A percentile compares a stretch with the other conserved stretches of the same genome.
Evolutionary conservation across 2,888 invertebrate genomes (phyloP).

Genomic region (Patella caerulea): DNA sequence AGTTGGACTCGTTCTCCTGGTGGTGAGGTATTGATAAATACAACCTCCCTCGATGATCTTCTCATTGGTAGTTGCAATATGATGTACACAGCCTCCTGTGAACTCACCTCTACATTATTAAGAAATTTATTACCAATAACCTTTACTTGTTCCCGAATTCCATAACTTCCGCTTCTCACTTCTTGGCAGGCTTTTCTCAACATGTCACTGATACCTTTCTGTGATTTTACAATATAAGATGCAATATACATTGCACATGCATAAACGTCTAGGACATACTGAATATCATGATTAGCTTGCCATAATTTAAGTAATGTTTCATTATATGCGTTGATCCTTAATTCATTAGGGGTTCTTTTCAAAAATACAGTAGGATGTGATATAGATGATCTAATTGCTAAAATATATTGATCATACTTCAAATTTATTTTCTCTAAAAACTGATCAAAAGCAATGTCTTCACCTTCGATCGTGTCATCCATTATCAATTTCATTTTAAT

Average conservation of each 20-base stretch:
- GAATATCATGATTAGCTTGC: conserved; percentile 18
- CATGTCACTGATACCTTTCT: conserved; percentile 43
- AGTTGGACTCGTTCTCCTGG: conserved; percentile 42
- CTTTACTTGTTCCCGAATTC: conserved; percentile 35
- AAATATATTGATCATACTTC: conserved; percentile 9
- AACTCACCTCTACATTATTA: conserved; percentile 44
- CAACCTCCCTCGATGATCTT: conserved; percentile 28
- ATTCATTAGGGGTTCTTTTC: conserved; percentile 26
- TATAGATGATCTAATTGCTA: neutral
- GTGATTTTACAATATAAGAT: conserved; percentile 42
- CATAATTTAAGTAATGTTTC: neutral
- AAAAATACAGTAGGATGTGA: conserved; percentile 24
- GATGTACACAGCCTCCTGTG: conserved; percentile 40
- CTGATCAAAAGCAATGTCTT: neutral
- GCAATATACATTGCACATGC: conserved; percentile 34
- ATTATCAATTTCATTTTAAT: neutral
- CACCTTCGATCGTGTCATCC: neutral
- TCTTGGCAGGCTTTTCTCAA: conserved; percentile 38
- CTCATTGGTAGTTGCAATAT: conserved; percentile 50
- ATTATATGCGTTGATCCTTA: conserved; percentile 33
- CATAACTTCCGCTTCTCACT: conserved; percentile 24
- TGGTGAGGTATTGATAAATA: conserved; percentile 47
- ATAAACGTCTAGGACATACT: conserved; percentile 11
- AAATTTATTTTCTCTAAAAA: neutral
- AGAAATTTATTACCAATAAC: conserved; percentile 35